These are phyloP conservation scores for Orchestes rusci DNA, from an alignment of 2,888 invertebrate genomes.

Conservation along the genomic window DNA sequence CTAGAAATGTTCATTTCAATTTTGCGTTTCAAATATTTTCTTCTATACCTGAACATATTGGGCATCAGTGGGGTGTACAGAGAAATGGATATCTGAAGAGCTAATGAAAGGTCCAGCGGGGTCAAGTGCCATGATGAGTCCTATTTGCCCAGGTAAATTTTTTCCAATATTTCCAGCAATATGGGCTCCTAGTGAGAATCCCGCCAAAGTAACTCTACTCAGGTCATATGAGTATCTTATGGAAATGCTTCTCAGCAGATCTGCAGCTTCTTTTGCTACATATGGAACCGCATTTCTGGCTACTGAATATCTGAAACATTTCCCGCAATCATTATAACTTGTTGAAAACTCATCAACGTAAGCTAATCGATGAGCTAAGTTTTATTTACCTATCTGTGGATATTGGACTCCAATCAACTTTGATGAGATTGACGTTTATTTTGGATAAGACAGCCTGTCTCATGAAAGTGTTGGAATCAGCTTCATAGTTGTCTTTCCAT, in stretches of 20 bases:
- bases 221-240: constrained; percentile 11
- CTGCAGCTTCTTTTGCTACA: constrained; percentile 11
- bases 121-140: constrained; percentile 17
- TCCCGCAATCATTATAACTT: background rate
- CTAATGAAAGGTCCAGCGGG: constrained; percentile 21
- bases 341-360: background rate
- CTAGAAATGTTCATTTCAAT: constrained; percentile 8
- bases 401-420: constrained; percentile 17
- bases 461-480: constrained; percentile 18
- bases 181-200: constrained; percentile 23
- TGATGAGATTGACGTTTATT: constrained; percentile 17
- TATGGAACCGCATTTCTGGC: constrained; percentile 11
- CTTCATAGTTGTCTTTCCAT: constrained; percentile 15
- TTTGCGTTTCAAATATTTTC: no score
- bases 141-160: constrained; percentile 10
- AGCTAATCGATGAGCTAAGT: no score
- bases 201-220: constrained; percentile 13
- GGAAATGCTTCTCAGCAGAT: constrained; percentile 7
- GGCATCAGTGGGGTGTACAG: constrained; percentile 15
- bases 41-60: constrained; percentile 17
- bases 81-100: constrained; percentile 6
- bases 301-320: constrained; percentile 8
- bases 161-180: constrained; percentile 18
- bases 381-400: constrained; percentile 9
- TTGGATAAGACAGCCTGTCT: constrained; percentile 17